Evolutionary conservation across 2,888 invertebrate species (phyloP).

Genomic region (Helobdella robusta): DNA sequence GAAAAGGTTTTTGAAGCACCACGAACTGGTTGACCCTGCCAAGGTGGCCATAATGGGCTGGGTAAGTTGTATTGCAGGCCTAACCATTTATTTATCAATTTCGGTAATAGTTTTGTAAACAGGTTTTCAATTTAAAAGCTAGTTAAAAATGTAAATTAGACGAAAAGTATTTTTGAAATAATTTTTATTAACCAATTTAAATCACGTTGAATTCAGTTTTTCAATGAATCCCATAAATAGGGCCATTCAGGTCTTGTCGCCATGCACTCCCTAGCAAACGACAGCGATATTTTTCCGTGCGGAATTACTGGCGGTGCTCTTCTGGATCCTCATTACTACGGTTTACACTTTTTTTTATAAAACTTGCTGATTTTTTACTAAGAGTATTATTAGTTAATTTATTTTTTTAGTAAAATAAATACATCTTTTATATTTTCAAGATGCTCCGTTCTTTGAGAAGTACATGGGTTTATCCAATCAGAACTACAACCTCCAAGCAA

Average conservation of each 20-base stretch:
- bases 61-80: slow-evolving; percentile 44
- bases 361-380: no score
- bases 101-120: not conserved
- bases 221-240: no score
- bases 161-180: slow-evolving; percentile 3
- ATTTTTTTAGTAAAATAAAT: no score
- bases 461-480: slow-evolving; percentile 86
- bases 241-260: slow-evolving; percentile 47
- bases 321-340: slow-evolving; percentile 86
- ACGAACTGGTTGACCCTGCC: slow-evolving; percentile 24
- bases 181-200: not conserved
- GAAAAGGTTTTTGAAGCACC: slow-evolving; percentile 22
- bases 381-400: no score
- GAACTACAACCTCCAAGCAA: slow-evolving; percentile 81
- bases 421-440: no score
- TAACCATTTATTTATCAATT: not conserved
- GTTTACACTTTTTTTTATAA: slow-evolving; percentile 55
- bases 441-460: slow-evolving; percentile 86
- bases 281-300: slow-evolving; percentile 78
- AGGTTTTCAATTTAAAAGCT: not conserved
- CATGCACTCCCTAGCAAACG: slow-evolving; percentile 67
- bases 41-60: slow-evolving; percentile 78
- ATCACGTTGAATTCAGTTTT: not conserved
- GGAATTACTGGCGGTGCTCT: slow-evolving; percentile 89
- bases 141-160: not conserved